Evolutionary conservation across 2,797 vertebrate genomes (phyloP), one percentile per base, ranked within the genome.

Genomic region (Limnodromus scolopaceus): DNA sequence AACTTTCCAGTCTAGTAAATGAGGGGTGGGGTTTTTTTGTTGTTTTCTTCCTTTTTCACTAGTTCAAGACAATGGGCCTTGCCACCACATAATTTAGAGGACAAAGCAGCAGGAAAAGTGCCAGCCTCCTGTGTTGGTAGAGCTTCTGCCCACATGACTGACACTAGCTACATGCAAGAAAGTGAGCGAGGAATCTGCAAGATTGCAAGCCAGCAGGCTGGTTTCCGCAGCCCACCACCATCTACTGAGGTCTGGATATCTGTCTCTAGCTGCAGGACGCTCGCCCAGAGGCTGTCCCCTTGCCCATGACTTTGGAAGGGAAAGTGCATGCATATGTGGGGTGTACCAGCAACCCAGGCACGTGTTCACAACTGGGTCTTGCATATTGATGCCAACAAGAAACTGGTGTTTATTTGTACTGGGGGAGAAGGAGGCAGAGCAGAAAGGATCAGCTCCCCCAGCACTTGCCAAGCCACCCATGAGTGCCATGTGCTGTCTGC

Each of bases 291-390:
- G 32, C 30, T 76, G 54, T 45, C 7, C 1, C 22, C 38, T 79
- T 78, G 66, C 30, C 55, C 1, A 1, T 32, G 53, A 34, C 66
- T 85, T 85, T 48, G 30, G 66, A 57, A 79, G 43, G 46, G 70
- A 82, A 71, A 0, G 11, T 9, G 23, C 13, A 4, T 11, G 4
- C 13, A 3, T 0, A 2, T 5, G 32, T 36, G 30, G 34, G 45
- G 12, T 36, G 43, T 22, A 38, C 24, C 51, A 83, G 43, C 48
- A 88, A 36, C 30, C 38, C 38, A 53, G 13, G 34, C 1, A 0
- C 1, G 0, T n/a, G 34, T 51, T 48, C 54, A 23, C 82, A 57
- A 11, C 18, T 45, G 51, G 49, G 45, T 45, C 76, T 48, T 1
- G 0, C 32, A 11, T 1, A 1, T 17, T 1, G 4, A 14, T 14